Base-by-base conservation (phyloP, 2,888 invertebrate genomes). In the Ametastegia equiseti region DNA sequence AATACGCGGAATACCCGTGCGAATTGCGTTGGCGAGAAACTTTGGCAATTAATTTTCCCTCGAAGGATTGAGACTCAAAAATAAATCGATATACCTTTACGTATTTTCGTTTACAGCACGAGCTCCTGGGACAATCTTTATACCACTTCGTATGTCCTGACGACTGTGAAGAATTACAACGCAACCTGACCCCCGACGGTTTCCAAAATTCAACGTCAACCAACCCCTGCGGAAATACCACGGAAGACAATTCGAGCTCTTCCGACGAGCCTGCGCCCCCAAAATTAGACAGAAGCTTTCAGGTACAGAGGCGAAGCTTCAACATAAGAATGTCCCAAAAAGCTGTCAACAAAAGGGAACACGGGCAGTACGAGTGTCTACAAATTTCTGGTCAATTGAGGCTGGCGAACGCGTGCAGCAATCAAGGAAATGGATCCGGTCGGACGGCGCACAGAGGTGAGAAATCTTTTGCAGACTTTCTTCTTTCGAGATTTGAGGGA, bases 61-160 rank as follows among this genome's bases (percentile, higher is more conserved):
- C n/a, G n/a, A n/a, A n/a, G n/a, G n/a, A n/a, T n/a, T n/a, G n/a
- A n/a, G n/a, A n/a, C n/a, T n/a, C n/a, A n/a, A n/a, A n/a, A n/a
- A n/a, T n/a, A n/a, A n/a, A n/a, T n/a, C n/a, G n/a, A n/a, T n/a
- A n/a, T 54, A n/a, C n/a, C 50, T 50, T 50, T 50, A 81, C 85
- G n/a, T 80, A 82, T 83, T 75, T 23, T 19, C 1, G 1, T 67
- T 47, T 93, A 30, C 94, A 97, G 95, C 95, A 96, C 87, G 97
- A 98, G 90, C 93, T 98, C 85, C 94, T 97, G 90, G 96, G 96
- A 19, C 95, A 96, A 92, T 96, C 95, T 86, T 91, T 98, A 91
- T 96, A 95, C 92, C 95, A 96, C 88, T 96, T 97, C 91, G 94
- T 97, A 60, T 96, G 97, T 92, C 93, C 94, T n/a, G 94, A 95